Base-by-base conservation (phyloP, 2,113 vertebrate genomes). In the Thinocorus orbignyianus region DNA sequence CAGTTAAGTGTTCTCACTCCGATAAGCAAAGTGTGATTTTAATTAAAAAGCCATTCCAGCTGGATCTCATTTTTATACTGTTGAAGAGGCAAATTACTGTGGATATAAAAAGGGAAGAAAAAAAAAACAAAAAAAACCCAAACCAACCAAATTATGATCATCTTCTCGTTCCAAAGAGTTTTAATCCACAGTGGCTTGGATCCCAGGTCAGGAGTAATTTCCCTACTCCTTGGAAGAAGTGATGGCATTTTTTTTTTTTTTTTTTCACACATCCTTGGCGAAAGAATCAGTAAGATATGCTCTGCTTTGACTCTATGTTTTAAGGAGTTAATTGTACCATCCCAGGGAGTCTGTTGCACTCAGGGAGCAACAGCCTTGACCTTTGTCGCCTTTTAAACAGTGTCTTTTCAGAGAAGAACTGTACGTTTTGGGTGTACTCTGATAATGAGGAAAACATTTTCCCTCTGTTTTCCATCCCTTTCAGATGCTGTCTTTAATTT, bases 1-100 rank as follows among this genome's bases (percentile, higher is more conserved):
- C 89, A 91, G 76, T 58, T 93, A 94, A 95, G 33, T 55, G 87
- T 77, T 90, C 90, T 80, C 76, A 54, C 48, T 93, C 85, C 77
- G 85, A 93, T 94, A 96, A 95, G 74, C 49, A 58, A 96, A 83
- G 74, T 64, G 77, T 88, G 87, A 70, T 86, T 95, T 94, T 96
- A 96, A 97, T 97, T 96, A 92, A 96, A 93, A 93, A 96, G 39
- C 85, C 68, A 88, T 96, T 95, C 88, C 76, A 86, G 79, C 51
- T 96, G 93, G 85, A 88, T 96, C 94, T 90, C 66, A 92, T 92
- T 90, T 81, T 66, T 86, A 28, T 58, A 58, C 71, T 76, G 58
- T 57, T 72, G 58, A 82, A 55, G 46, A 93, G 24, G 65, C 42
- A 95, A 95, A 93, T 91, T 90, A 37, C 74, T 88, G 58, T 86